phyloP scores from a whole-genome alignment of 2,888 invertebrate genomes.

The Odontothrips loti region DNA sequence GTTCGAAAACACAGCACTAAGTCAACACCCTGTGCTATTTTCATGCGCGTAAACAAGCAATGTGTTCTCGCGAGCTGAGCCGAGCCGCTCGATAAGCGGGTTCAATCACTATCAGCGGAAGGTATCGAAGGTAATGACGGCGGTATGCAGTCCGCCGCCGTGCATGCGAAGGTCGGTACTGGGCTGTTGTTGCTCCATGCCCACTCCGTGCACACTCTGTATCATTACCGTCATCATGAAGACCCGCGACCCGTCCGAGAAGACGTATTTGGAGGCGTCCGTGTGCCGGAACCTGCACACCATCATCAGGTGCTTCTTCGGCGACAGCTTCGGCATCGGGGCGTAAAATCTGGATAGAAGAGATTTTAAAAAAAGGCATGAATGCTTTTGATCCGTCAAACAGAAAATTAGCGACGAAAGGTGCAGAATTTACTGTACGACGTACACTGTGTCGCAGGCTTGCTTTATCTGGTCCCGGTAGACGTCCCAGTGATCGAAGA shows the following conservation, averaged over 20 bases:
- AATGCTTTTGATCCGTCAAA: no score
- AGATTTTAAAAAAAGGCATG: background rate
- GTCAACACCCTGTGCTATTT: no score
- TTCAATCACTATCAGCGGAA: no score
- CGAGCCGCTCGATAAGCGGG: background rate
- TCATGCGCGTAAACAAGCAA: background rate
- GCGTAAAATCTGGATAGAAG: background rate
- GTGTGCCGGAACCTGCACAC: slow-evolving; percentile 3
- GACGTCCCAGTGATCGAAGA: slow-evolving; percentile 58
- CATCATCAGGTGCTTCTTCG: slow-evolving; percentile 8
- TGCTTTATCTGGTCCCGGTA: slow-evolving; percentile 51
- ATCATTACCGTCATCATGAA: slow-evolving; percentile 30
- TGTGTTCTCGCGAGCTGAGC: background rate
- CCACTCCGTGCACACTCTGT: background rate
- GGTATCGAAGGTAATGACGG: background rate
- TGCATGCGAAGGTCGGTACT: no score
- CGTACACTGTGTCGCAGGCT: slow-evolving; percentile 58
- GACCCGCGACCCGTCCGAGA: slow-evolving; percentile 35
- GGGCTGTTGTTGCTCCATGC: no score
- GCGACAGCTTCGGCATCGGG: background rate
- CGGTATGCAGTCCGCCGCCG: slow-evolving; percentile 1
- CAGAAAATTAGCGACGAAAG: no score
- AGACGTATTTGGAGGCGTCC: slow-evolving; percentile 30
- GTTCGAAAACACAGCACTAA: no score
- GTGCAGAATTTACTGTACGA: background rate